These are phyloP conservation scores for Prinia subflava DNA, from an alignment of 2,113 vertebrate species.

Conservation along the genomic window DNA sequence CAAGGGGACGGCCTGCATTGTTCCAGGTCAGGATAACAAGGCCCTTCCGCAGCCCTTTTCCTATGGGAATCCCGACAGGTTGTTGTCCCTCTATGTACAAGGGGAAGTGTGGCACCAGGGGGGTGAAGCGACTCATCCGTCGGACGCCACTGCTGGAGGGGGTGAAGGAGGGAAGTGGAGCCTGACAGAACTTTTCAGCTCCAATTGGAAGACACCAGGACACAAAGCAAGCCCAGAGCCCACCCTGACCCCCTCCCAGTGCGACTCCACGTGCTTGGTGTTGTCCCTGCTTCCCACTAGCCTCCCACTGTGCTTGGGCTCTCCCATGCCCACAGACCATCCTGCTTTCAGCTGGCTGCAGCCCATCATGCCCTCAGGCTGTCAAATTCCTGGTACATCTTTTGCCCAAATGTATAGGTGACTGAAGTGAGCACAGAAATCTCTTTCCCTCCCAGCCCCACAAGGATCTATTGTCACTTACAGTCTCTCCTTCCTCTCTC, in stretches of 20 bases:
- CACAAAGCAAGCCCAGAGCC: background rate
- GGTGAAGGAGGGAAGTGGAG: background rate
- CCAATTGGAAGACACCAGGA: fast-evolving
- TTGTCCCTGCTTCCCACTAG: background rate
- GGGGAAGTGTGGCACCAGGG: background rate
- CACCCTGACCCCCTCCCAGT: background rate
- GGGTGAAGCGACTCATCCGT: fast-evolving
- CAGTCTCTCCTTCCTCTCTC: background rate
- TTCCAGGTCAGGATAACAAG: conserved; percentile 1
- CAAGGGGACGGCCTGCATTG: background rate
- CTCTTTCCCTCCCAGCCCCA: background rate
- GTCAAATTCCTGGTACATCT: background rate
- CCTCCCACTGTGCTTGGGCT: background rate
- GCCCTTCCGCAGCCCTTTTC: conserved; percentile 17
- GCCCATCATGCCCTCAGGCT: fast-evolving
- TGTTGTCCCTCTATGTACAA: background rate
- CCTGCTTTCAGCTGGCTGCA: background rate
- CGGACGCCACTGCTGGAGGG: fast-evolving
- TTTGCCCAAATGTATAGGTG: background rate
- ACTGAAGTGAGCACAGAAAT: fast-evolving
- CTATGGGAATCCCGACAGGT: background rate
- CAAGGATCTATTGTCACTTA: background rate
- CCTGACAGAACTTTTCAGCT: background rate
- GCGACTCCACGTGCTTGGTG: fast-evolving
- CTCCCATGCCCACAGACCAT: background rate